phyloP scores from a whole-genome alignment of 2,797 vertebrate species.

The Phoeniculus purpureus region DNA sequence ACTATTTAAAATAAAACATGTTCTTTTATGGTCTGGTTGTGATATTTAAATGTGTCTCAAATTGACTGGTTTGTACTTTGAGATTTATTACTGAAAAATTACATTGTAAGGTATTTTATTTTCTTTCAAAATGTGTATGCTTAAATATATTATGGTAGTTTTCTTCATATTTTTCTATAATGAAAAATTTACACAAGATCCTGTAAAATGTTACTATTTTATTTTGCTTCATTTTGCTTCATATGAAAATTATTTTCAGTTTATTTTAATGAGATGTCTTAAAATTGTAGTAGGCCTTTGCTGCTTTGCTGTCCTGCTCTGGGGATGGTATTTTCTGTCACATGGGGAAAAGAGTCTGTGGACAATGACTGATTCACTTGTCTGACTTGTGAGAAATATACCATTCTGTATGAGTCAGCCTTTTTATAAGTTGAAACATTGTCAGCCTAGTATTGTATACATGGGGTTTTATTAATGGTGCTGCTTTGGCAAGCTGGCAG shows the following conservation, averaged over 20 bases:
- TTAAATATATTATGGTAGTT: background rate
- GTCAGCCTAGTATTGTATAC: background rate
- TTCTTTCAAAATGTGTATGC: background rate
- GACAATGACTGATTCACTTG: background rate
- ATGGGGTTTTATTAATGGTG: background rate
- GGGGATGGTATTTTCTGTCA: background rate
- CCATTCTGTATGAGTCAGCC: background rate
- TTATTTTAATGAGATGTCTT: background rate
- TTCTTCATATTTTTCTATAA: background rate
- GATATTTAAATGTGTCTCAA: background rate
- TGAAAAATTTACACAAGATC: background rate
- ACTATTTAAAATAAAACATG: background rate
- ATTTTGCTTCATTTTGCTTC: background rate
- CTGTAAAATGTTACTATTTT: background rate
- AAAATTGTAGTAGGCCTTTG: background rate
- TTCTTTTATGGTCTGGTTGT: background rate
- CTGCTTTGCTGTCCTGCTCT: background rate
- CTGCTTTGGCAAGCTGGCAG: background rate
- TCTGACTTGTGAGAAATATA: background rate
- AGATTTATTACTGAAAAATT: background rate
- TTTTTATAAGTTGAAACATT: background rate
- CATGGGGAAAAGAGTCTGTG: background rate
- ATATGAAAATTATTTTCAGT: background rate
- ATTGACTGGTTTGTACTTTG: background rate
- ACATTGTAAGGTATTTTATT: background rate